phyloP scores from a whole-genome alignment of 2,797 vertebrate genomes.

The Molossus molossus region DNA sequence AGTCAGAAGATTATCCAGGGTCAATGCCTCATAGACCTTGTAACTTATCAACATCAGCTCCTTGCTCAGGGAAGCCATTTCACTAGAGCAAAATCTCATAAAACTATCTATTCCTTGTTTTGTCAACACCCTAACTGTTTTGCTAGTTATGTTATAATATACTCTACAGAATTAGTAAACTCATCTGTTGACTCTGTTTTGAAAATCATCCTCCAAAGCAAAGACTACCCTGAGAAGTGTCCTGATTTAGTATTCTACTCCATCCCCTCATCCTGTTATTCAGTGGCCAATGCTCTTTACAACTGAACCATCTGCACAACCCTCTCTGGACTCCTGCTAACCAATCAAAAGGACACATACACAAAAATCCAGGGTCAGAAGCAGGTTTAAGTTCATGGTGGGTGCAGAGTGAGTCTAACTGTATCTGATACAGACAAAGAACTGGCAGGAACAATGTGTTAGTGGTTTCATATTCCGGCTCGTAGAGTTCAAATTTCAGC shows the following conservation, averaged over 20 bases:
- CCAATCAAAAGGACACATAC: not conserved
- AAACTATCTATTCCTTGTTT: not conserved
- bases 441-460: not conserved
- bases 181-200: not conserved
- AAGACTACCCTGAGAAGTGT: not conserved
- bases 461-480: not conserved
- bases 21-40: not conserved
- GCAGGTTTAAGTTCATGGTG: not conserved
- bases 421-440: not conserved
- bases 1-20: not conserved
- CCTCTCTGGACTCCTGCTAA: not conserved
- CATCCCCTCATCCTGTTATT: not conserved
- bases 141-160: not conserved
- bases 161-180: not conserved
- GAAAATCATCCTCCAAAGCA: not conserved
- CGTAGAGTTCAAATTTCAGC: not conserved
- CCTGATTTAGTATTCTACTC: not conserved
- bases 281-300: not conserved
- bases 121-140: not conserved
- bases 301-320: too few species aligned
- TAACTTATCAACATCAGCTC: not conserved
- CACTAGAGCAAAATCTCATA: not conserved
- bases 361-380: not conserved
- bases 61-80: not conserved
- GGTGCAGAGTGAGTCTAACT: not conserved